Evolutionary conservation across 2,797 vertebrate species (phyloP).

Genomic region (Zenarchopterus dispar): DNA sequence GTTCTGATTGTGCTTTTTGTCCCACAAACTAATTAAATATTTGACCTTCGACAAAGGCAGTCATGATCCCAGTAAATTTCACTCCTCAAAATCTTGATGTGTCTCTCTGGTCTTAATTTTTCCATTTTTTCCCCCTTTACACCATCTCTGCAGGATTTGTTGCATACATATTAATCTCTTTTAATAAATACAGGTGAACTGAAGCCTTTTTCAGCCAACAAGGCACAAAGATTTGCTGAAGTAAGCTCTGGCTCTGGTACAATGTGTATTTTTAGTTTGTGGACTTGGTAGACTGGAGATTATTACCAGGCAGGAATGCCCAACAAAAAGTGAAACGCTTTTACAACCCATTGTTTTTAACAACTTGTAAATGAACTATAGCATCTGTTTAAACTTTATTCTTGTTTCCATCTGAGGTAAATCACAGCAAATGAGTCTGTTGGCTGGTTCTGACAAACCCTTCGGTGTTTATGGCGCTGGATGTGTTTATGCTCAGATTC

Average conservation of each 20-base stretch:
- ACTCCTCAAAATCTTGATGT: slow-evolving; percentile 56
- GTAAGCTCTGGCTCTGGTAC: slow-evolving; percentile 11
- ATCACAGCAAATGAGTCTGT: slow-evolving; percentile 29
- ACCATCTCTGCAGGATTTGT: slow-evolving; percentile 7
- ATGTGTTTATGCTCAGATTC: slow-evolving; percentile 18
- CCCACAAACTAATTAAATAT: slow-evolving; percentile 61
- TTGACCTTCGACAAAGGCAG: slow-evolving; percentile 63
- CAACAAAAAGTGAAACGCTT: slow-evolving; percentile 26
- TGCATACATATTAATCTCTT: slow-evolving; percentile 31
- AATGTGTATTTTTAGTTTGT: slow-evolving; percentile 27
- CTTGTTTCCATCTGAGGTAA: slow-evolving; percentile 35
- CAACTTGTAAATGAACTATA: slow-evolving; percentile 51
- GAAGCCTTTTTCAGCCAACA: slow-evolving; percentile 18
- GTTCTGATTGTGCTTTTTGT: slow-evolving; percentile 67
- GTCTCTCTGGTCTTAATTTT: slow-evolving; percentile 41
- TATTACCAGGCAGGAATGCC: slow-evolving; percentile 27
- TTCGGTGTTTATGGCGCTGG: slow-evolving; percentile 14
- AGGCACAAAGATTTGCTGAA: slow-evolving; percentile 46
- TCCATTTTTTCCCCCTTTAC: slow-evolving; percentile 13
- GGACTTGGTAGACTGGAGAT: slow-evolving; percentile 28
- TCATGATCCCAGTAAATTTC: slow-evolving; percentile 69
- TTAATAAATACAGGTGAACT: slow-evolving; percentile 22
- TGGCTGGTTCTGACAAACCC: slow-evolving; percentile 34
- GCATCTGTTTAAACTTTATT: slow-evolving; percentile 54
- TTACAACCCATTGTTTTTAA: slow-evolving; percentile 44